A percentile compares a stretch with the other conserved stretches of the same genome.
Conservation (phyloP, 2,113 vertebrate genomes). For the Euleptes europaea region DNA sequence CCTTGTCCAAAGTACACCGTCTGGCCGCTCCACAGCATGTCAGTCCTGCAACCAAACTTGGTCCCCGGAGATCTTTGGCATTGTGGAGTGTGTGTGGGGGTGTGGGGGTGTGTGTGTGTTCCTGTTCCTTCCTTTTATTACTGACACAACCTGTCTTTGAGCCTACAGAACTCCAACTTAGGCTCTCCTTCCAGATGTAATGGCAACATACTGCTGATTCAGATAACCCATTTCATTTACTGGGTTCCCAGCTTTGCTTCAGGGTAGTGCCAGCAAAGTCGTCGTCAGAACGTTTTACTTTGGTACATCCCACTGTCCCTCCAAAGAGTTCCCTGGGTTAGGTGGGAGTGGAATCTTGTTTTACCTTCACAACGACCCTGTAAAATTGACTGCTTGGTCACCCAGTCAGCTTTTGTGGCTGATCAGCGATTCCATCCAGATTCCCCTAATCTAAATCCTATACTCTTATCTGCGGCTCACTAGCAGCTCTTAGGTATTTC, state of each 20-base stretch:
- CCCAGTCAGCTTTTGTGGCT: too few relatives aligned
- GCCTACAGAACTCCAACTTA: background rate
- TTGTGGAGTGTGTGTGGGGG: too few relatives aligned
- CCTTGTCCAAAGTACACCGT: conserved; percentile 8
- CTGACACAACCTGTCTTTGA: background rate
- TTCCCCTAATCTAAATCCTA: background rate
- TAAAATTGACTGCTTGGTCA: background rate
- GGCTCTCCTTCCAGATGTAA: background rate
- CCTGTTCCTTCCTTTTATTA: background rate
- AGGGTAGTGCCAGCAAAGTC: background rate
- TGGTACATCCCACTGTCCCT: background rate
- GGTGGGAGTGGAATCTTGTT: background rate
- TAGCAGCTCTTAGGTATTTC: background rate
- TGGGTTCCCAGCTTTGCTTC: background rate
- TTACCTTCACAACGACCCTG: background rate
- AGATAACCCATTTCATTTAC: background rate
- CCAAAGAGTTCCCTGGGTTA: background rate
- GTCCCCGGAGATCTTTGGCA: background rate
- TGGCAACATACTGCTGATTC: background rate
- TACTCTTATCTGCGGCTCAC: background rate
- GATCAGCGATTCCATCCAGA: background rate
- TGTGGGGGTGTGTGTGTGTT: too few relatives aligned
- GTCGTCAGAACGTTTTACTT: background rate
- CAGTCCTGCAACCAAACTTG: background rate
- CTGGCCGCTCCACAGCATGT: background rate